phyloP scores from a whole-genome alignment of 1,140 invertebrate species.

The Papilio aristodemus region DNA sequence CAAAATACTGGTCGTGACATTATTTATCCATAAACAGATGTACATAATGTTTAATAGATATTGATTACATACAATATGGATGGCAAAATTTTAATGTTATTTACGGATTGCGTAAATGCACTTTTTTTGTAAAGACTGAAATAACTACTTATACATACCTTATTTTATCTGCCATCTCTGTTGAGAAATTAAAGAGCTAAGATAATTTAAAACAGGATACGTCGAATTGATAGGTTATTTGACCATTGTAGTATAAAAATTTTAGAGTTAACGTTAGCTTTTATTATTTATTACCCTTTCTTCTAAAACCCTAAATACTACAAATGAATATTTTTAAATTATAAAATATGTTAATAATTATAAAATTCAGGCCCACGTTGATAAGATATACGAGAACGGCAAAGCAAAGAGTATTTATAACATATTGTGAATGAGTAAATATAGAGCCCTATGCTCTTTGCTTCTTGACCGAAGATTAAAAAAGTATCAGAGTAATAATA shows the following conservation, averaged over 20 bases:
- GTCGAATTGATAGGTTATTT: slow-evolving; percentile 13
- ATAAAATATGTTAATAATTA: not conserved
- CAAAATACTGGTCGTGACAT: too few relatives aligned
- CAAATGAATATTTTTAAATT: not conserved
- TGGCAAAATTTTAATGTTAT: too few relatives aligned
- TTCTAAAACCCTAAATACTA: not conserved
- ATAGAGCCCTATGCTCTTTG: too few relatives aligned
- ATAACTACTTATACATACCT: slow-evolving; percentile 44
- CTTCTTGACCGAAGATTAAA: too few relatives aligned
- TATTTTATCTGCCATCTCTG: slow-evolving; percentile 57
- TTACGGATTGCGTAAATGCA: too few relatives aligned
- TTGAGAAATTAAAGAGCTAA: not conserved
- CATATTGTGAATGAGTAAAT: too few relatives aligned
- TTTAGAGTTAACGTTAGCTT: not conserved
- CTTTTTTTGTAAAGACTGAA: too few relatives aligned
- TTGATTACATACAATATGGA: too few relatives aligned
- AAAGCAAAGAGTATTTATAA: too few relatives aligned
- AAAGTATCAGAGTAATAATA: too few relatives aligned
- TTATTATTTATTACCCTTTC: not conserved
- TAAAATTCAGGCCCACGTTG: not conserved
- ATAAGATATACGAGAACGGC: not conserved
- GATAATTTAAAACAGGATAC: not conserved
- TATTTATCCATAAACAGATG: too few relatives aligned
- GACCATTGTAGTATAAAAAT: not conserved
- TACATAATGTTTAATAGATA: too few relatives aligned